These are phyloP conservation scores for Homalodisca vitripennis DNA, from an alignment of 1,140 invertebrate species.

Conservation along the genomic window DNA sequence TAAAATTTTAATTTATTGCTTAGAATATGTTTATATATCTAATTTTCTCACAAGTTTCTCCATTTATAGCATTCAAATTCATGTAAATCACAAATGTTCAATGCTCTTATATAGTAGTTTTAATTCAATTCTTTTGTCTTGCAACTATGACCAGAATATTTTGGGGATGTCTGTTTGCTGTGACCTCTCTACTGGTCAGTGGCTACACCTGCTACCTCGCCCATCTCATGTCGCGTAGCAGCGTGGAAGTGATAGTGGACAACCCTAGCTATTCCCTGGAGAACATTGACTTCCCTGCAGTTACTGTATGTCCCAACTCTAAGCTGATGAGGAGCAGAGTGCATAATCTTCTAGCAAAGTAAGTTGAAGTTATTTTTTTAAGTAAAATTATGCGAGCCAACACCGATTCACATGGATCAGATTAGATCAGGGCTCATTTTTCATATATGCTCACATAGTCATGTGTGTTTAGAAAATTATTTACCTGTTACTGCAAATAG, in stretches of 20 bases:
- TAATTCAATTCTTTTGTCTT: too few species aligned
- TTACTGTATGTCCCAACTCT: slow-evolving; percentile 42
- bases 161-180: too few species aligned
- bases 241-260: slow-evolving; percentile 28
- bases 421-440: too few species aligned
- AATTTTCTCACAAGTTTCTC: too few species aligned
- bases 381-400: not conserved
- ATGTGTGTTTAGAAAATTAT: not conserved
- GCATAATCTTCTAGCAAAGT: not conserved
- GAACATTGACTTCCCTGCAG: slow-evolving; percentile 41
- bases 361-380: not conserved
- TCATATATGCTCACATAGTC: not conserved
- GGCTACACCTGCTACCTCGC: too few species aligned
- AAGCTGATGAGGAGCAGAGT: slow-evolving; percentile 38
- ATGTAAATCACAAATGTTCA: too few species aligned
- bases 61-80: too few species aligned
- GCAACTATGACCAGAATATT: too few species aligned
- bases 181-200: too few species aligned
- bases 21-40: too few species aligned
- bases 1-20: too few species aligned
- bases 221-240: not conserved
- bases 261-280: slow-evolving; percentile 35
- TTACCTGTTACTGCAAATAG: not conserved
- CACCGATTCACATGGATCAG: not conserved
- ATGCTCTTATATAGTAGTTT: too few species aligned